Conservation (phyloP, 2,888 invertebrate species). For the Dicyrtomina minuta region DNA sequence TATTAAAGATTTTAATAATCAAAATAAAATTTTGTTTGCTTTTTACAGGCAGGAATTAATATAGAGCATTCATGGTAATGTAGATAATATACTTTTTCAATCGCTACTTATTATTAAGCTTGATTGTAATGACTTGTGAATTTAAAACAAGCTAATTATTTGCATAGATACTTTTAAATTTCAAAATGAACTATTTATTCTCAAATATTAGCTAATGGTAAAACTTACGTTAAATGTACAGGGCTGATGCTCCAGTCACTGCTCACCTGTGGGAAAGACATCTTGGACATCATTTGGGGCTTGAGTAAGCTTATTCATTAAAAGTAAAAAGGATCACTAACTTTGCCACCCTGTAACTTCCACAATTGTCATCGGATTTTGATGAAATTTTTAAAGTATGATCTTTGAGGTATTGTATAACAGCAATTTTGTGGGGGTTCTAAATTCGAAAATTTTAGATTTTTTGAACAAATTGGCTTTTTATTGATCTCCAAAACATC, state of each 20-base stretch:
- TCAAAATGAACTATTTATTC: too few species aligned
- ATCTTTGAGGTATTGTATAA: background rate
- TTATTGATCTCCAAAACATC: too few species aligned
- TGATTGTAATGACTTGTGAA: slow-evolving; percentile 55
- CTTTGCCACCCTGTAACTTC: too few species aligned
- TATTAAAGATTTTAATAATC: background rate
- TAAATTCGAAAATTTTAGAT: too few species aligned
- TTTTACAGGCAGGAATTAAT: slow-evolving; percentile 88
- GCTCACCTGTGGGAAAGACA: slow-evolving; percentile 91
- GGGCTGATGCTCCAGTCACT: slow-evolving; percentile 98
- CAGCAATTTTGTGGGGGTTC: background rate
- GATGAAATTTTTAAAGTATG: background rate
- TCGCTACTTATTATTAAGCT: slow-evolving; percentile 51
- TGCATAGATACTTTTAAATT: background rate
- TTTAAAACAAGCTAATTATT: background rate
- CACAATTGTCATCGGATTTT: background rate
- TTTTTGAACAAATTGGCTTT: too few species aligned
- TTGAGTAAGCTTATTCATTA: too few species aligned
- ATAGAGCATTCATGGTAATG: slow-evolving; percentile 97
- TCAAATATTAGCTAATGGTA: too few species aligned
- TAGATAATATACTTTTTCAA: slow-evolving; percentile 62
- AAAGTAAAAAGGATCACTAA: too few species aligned
- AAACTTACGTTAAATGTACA: slow-evolving; percentile 62
- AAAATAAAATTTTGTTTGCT: slow-evolving; percentile 37
- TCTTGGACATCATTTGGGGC: slow-evolving; percentile 64